Base-by-base conservation (phyloP, 2,113 vertebrate genomes). In the Leptocoma aspasia region DNA sequence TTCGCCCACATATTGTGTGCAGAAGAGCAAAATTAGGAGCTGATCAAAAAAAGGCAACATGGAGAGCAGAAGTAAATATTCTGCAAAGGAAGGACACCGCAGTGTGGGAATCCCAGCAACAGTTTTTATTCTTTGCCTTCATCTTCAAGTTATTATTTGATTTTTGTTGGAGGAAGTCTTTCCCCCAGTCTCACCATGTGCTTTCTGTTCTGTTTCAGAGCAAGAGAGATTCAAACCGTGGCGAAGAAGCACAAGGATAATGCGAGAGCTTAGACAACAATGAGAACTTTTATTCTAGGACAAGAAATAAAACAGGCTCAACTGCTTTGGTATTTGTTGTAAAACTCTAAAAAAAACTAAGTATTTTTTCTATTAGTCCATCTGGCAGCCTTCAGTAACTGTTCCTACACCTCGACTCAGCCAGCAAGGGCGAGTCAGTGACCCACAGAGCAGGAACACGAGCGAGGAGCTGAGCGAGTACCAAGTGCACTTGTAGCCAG, bases 331-430 rank as follows among this genome's bases (percentile, higher is more conserved):
- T 33, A 10, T 95, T 85, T 82, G n/a, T 37, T 89, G 53, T 81
- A 94, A 86, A 92, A 89, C 28, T 54, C 72, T 72, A 76, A 39
- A 39, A 39, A 39, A 39, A 63, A 50, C n/a, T 44, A 57, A 79
- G 35, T 64, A 31, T 76, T 94, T 89, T 84, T 84, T 53, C 80
- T 72, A 26, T 68, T 79, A 82, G 45, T 72, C 65, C 71, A 89
- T 73, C 75, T 93, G 81, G 77, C 77, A 91, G 47, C 45, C 45
- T 61, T 65, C 45, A 39, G 42, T 13, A 70, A n/a, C 65, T 8
- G 14, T 82, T 89, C 82, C 89, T 72, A 61, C 65, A 50, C 68
- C 81, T 83, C 56, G 90, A 41, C 52, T 90, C 85, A 85, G 90
- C 89, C 53, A 83, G 49, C 6, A 1, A n/a, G 35, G 1, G 1